Evolutionary conservation across 2,888 invertebrate genomes (phyloP).

Genomic region (Rhagophthalmus giganteus): DNA sequence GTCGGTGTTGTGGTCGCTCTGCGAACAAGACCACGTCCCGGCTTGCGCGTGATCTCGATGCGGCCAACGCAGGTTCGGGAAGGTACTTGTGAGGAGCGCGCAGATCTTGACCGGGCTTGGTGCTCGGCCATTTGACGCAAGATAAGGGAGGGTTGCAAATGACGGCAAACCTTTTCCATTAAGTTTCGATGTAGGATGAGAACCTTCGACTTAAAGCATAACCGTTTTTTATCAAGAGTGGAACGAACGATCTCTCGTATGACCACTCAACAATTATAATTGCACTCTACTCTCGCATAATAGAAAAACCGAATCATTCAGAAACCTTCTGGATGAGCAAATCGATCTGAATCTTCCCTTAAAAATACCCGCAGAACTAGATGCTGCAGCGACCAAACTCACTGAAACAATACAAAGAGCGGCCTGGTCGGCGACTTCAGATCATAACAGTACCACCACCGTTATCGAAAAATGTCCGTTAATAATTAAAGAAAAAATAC

Average conservation of each 20-base stretch:
- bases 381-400: slow-evolving; percentile 1
- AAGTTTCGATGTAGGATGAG: no score
- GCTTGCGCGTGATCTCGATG: no score
- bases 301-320: background rate
- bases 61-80: no score
- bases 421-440: slow-evolving; percentile 1
- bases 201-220: no score
- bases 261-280: slow-evolving; percentile 5
- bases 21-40: no score
- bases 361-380: slow-evolving; percentile 10
- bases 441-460: slow-evolving; percentile 5
- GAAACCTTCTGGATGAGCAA: slow-evolving; percentile 2
- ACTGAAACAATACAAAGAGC: slow-evolving; percentile 5
- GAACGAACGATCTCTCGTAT: background rate
- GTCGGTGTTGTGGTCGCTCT: no score
- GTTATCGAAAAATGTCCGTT: slow-evolving; percentile 6
- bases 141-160: no score
- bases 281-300: slow-evolving; percentile 5
- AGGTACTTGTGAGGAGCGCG: no score
- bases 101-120: no score
- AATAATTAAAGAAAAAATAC: slow-evolving; percentile 5
- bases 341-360: slow-evolving; percentile 4
- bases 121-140: no score
- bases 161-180: no score
- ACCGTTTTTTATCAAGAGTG: no score